Evolutionary conservation across 2,113 vertebrate genomes (phyloP).

Genomic region (Paramormyrops kingsleyae): DNA sequence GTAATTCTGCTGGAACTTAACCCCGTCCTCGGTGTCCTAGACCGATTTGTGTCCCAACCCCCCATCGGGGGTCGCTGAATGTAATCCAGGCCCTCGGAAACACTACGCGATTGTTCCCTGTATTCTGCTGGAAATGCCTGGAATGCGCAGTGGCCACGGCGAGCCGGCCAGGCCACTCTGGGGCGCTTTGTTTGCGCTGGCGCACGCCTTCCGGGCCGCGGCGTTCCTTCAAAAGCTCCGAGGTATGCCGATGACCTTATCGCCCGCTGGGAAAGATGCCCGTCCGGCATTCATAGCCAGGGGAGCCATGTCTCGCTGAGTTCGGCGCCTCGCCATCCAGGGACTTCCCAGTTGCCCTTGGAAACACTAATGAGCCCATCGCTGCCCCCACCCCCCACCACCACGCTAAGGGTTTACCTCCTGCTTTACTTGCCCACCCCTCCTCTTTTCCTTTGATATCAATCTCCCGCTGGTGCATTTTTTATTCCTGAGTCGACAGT

Average conservation of each 20-base stretch:
- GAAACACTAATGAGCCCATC: not conserved
- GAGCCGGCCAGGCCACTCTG: not conserved
- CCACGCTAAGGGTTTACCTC: not conserved
- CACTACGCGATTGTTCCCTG: slow-evolving; percentile 8
- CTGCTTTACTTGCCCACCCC: not conserved
- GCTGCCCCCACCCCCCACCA: not conserved
- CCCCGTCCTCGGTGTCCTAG: not conserved
- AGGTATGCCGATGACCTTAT: not conserved
- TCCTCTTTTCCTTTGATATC: not conserved
- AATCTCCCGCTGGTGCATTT: not conserved
- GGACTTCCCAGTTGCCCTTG: not conserved
- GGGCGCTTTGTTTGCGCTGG: not conserved
- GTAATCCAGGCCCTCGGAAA: slow-evolving; percentile 8
- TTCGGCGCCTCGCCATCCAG: not conserved
- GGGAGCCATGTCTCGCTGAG: not conserved
- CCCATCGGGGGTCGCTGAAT: not conserved
- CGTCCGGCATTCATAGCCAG: not conserved
- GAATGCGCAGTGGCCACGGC: slow-evolving; percentile 1
- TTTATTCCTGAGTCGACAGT: not conserved
- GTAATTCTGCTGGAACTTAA: not conserved
- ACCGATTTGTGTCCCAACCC: not conserved
- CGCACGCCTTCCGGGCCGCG: not conserved
- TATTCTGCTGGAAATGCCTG: slow-evolving; percentile 13
- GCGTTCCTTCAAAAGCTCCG: not conserved
- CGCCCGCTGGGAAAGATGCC: no score